phyloP scores from a whole-genome alignment of 2,888 invertebrate species.

The Panopea generosa region DNA sequence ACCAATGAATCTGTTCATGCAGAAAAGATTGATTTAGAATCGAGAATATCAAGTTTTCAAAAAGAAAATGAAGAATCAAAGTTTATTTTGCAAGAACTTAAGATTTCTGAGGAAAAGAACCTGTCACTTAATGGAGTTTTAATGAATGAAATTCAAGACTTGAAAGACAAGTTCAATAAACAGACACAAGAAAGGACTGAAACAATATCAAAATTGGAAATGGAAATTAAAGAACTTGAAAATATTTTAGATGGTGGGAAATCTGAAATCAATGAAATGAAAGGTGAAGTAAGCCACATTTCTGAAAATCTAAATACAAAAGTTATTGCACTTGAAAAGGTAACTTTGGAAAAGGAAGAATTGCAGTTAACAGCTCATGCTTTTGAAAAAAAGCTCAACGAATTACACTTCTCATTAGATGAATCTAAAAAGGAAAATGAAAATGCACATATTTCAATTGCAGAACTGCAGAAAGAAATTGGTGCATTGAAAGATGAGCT shows the following conservation, averaged over 20 bases:
- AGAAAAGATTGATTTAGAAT: constrained; percentile 45
- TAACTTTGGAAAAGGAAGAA: constrained; percentile 19
- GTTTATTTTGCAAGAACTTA: constrained; percentile 13
- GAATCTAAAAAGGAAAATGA: constrained; percentile 17
- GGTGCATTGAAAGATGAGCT: constrained; percentile 51
- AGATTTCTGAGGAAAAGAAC: constrained; percentile 13
- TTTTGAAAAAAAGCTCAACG: constrained; percentile 29
- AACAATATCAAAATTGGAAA: constrained; percentile 1
- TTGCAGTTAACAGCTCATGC: constrained; percentile 12
- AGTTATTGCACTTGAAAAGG: constrained; percentile 14
- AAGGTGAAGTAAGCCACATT: neutral
- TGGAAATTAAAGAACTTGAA: constrained; percentile 6
- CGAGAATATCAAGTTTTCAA: constrained; percentile 32
- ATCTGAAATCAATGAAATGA: neutral
- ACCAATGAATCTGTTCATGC: neutral
- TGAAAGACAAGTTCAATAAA: constrained; percentile 10
- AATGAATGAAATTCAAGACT: constrained; percentile 8
- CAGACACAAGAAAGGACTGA: constrained; percentile 5
- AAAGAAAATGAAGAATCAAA: constrained; percentile 30
- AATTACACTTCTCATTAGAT: constrained; percentile 18
- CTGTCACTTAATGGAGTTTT: neutral
- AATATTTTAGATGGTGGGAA: constrained; percentile 4
- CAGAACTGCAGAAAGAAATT: constrained; percentile 36
- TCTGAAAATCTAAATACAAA: constrained; percentile 10
- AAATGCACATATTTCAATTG: constrained; percentile 13